Conservation (phyloP, 2,888 invertebrate genomes). For the Thecocarcelia acutangulata region DNA sequence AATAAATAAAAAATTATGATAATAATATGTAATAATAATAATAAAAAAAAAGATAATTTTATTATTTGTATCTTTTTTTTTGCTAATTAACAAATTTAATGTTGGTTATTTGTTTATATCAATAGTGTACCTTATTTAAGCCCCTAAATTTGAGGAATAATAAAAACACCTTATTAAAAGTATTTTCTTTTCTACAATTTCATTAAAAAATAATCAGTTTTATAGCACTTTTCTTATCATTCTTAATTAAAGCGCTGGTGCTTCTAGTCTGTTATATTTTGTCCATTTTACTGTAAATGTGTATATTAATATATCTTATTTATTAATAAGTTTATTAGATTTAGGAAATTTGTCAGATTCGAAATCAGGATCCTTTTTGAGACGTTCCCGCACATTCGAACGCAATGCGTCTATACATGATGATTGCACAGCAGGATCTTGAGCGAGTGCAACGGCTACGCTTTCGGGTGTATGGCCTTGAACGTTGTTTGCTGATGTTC, state of each 20-base stretch:
- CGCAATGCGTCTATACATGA: slow-evolving; percentile 80
- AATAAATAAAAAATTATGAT: slow-evolving; percentile 7
- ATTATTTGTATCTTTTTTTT: slow-evolving; percentile 46
- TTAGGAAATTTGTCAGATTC: slow-evolving; percentile 80
- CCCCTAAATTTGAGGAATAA: slow-evolving; percentile 49
- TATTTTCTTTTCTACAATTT: slow-evolving; percentile 20
- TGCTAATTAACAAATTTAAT: slow-evolving; percentile 38
- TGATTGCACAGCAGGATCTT: slow-evolving; percentile 77
- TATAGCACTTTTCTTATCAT: slow-evolving; percentile 34
- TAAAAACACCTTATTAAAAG: slow-evolving; percentile 29
- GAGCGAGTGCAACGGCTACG: slow-evolving; percentile 77
- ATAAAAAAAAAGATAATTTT: slow-evolving; percentile 11
- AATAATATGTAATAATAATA: slow-evolving; percentile 6
- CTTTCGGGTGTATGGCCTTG: slow-evolving; percentile 73
- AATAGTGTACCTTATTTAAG: slow-evolving; percentile 59
- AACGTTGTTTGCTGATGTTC: slow-evolving; percentile 72
- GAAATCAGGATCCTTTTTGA: slow-evolving; percentile 78
- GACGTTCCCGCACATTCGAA: slow-evolving; percentile 77
- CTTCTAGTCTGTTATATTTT: slow-evolving; percentile 29
- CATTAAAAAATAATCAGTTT: slow-evolving; percentile 26
- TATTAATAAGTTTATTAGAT: slow-evolving; percentile 79
- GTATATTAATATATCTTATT: slow-evolving; percentile 70
- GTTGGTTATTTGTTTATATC: slow-evolving; percentile 23
- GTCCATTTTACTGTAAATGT: slow-evolving; percentile 37
- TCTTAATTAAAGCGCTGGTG: slow-evolving; percentile 36